Evolutionary conservation across 2,113 vertebrate genomes (phyloP).

Genomic region (Pachycephala philippinensis): DNA sequence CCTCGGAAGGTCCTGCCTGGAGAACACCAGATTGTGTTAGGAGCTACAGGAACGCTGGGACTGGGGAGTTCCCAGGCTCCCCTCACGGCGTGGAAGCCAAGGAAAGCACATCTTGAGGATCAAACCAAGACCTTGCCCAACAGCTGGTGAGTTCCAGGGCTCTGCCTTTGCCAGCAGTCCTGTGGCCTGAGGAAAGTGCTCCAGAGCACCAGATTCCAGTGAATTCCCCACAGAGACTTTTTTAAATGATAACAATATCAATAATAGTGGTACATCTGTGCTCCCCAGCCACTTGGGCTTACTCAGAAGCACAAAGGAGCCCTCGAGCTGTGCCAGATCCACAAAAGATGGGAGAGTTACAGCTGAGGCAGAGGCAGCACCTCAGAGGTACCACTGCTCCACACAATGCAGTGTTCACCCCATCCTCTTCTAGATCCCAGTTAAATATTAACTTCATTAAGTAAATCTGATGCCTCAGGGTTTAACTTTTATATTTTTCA

Average conservation of each 20-base stretch:
- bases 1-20: conserved; percentile 60
- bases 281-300: not conserved
- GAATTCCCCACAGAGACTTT: not conserved
- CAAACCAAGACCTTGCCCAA: no score
- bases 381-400: not conserved
- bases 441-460: not conserved
- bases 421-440: not conserved
- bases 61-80: not conserved
- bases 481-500: no score
- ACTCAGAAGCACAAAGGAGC: not conserved
- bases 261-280: rapidly evolving
- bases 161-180: not conserved
- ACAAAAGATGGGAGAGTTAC: not conserved
- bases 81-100: not conserved
- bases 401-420: rapidly evolving
- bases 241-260: not conserved
- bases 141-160: not conserved
- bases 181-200: not conserved
- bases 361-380: not conserved
- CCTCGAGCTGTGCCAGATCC: not conserved
- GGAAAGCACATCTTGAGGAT: not conserved
- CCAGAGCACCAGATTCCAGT: not conserved
- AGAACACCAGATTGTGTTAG: not conserved
- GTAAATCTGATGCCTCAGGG: not conserved
- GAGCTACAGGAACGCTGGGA: rapidly evolving